A percentile compares a stretch with the other conserved stretches of the same genome.
These are phyloP conservation scores for Palythoa grandiflora DNA, from an alignment of 92 coral and sea anemone genomes.

Conservation along the genomic window DNA sequence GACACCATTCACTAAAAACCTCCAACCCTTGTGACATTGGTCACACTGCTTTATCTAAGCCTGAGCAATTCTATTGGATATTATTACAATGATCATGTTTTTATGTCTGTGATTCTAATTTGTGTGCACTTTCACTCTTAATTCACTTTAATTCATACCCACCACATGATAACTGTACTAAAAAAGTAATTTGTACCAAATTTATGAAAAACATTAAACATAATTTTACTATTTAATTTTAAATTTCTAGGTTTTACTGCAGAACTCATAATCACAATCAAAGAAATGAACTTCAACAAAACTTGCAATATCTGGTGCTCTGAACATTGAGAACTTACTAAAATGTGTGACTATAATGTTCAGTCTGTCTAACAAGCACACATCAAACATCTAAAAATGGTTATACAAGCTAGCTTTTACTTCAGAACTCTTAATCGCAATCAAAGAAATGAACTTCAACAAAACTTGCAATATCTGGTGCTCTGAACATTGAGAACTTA, in stretches of 20 bases:
- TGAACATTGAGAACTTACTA: slow-evolving; percentile 15
- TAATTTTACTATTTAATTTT: slow-evolving; percentile 30
- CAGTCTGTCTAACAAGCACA: slow-evolving; percentile 3
- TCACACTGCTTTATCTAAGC: slow-evolving; percentile 25
- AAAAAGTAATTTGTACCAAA: slow-evolving; percentile 36
- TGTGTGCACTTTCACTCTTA: slow-evolving; percentile 36
- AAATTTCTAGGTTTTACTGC: slow-evolving; percentile 34
- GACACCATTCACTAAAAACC: slow-evolving; percentile 34
- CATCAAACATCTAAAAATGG: too few species aligned
- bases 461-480: slow-evolving; percentile 30
- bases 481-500: slow-evolving; percentile 19
- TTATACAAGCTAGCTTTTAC: slow-evolving; percentile 6
- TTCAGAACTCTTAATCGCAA: slow-evolving; percentile 36
- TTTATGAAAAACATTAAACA: slow-evolving; percentile 36
- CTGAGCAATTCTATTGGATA: slow-evolving; percentile 22
- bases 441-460: slow-evolving; percentile 14
- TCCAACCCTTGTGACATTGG: slow-evolving; percentile 35
- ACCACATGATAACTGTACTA: slow-evolving; percentile 37
- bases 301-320: slow-evolving; percentile 32
- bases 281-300: slow-evolving; percentile 21
- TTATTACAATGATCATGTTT: slow-evolving; percentile 26
- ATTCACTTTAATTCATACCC: slow-evolving; percentile 3
- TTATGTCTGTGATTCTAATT: slow-evolving; percentile 24
- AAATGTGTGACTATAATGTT: slow-evolving; percentile 5
- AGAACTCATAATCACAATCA: slow-evolving; percentile 32